A percentile compares a stretch with the other conserved stretches of the same genome.
Evolutionary conservation across 2,797 vertebrate genomes (phyloP).

Genomic region (Alosa sapidissima): DNA sequence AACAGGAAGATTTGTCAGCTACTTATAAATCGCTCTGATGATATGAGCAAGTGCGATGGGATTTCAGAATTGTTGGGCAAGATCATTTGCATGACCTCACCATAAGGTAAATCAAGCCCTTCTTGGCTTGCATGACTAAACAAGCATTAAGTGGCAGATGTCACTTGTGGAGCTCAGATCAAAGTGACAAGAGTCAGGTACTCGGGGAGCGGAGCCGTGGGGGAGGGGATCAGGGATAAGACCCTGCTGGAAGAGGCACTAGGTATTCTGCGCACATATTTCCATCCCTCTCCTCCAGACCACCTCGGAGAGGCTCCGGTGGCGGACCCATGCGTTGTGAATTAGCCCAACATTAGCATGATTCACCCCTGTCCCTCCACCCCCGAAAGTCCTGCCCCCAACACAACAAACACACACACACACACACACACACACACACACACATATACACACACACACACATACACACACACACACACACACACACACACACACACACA

Average conservation of each 20-base stretch:
- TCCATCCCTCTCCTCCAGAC: constrained; percentile 39
- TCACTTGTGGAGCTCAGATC: constrained; percentile 52
- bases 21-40: background rate
- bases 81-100: constrained; percentile 50
- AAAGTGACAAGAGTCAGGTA: constrained; percentile 36
- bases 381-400: background rate
- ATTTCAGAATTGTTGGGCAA: background rate
- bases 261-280: constrained; percentile 35
- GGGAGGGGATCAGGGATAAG: background rate
- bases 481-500: background rate
- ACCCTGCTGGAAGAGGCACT: constrained; percentile 3
- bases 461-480: background rate
- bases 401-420: background rate
- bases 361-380: constrained; percentile 50
- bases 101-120: constrained; percentile 46
- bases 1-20: background rate
- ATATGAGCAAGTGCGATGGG: constrained; percentile 16
- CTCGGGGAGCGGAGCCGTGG: constrained; percentile 6
- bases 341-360: constrained; percentile 45
- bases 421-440: background rate
- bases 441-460: constrained; percentile 2
- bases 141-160: constrained; percentile 64
- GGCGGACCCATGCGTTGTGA: constrained; percentile 1
- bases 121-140: constrained; percentile 46
- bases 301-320: constrained; percentile 34